Percentiles rank a stretch among this genome's conserved stretches.
Conservation (phyloP, 2,888 invertebrate species). For the Catocala nupta region DNA sequence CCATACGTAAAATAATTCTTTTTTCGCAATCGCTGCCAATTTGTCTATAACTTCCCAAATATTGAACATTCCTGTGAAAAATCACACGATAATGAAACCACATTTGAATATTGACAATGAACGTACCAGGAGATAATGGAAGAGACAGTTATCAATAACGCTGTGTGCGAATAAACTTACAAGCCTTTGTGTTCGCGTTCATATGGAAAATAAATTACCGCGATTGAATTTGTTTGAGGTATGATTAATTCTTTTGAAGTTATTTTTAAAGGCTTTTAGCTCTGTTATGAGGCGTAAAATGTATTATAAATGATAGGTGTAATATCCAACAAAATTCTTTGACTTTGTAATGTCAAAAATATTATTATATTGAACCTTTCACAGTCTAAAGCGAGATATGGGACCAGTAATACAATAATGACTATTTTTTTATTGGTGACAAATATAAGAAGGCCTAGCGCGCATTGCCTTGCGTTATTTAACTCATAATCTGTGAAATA, state of each 20-base stretch:
- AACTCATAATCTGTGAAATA: no score
- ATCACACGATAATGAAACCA: background rate
- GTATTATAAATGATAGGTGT: no score
- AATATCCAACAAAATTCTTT: no score
- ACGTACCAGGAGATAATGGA: background rate
- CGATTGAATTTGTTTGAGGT: conserved; percentile 1
- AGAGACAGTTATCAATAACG: conserved; percentile 20
- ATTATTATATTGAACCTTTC: no score
- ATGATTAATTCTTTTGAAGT: conserved; percentile 6
- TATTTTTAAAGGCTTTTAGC: background rate
- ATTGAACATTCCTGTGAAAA: conserved; percentile 86
- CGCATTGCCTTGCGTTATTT: no score
- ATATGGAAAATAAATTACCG: conserved; percentile 5
- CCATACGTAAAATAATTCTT: conserved; percentile 88
- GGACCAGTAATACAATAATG: no score
- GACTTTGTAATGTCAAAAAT: no score
- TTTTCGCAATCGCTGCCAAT: conserved; percentile 88
- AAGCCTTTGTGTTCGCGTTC: conserved; percentile 7
- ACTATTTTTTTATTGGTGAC: no score
- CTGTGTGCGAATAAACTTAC: conserved; percentile 18
- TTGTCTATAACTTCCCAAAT: conserved; percentile 87
- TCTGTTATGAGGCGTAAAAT: background rate
- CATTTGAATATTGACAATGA: background rate
- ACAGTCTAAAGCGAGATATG: no score
- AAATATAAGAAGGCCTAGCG: no score